phyloP scores from a whole-genome alignment of 1,140 invertebrate species.

The Drosophila lini region DNA sequence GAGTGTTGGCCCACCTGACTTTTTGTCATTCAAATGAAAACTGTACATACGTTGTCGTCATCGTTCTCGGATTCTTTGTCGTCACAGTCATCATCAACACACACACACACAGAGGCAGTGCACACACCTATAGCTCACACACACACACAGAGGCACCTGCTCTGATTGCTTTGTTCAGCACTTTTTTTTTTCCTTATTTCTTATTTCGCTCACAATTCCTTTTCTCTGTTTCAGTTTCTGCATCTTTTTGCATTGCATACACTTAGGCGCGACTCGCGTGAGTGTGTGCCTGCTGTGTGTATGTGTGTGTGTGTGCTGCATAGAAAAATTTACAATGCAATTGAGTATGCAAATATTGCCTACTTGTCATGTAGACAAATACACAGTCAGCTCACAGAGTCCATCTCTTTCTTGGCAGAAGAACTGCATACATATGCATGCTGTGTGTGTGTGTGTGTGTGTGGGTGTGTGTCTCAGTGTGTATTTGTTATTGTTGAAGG shows the following conservation, averaged over 20 bases:
- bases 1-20: constrained; percentile 80
- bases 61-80: constrained; percentile 52
- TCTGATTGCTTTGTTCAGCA: constrained; percentile 82
- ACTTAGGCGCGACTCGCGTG: constrained; percentile 70
- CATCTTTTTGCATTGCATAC: constrained; percentile 75
- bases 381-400: constrained; percentile 32
- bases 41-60: constrained; percentile 77
- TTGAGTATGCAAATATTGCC: constrained; percentile 83
- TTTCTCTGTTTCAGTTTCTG: constrained; percentile 66
- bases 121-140: constrained; percentile 8
- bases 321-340: constrained; percentile 83
- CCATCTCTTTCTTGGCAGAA: constrained; percentile 4
- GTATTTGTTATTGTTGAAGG: constrained; percentile 70
- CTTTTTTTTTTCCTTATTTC: constrained; percentile 38
- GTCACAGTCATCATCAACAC: constrained; percentile 58
- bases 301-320: constrained; percentile 43
- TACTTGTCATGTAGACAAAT: constrained; percentile 81
- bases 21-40: constrained; percentile 84
- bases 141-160: constrained; percentile 49
- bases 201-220: constrained; percentile 69
- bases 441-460: constrained; percentile 27
- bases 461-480: constrained; percentile 23
- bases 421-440: constrained; percentile 42
- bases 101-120: constrained; percentile 8
- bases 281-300: constrained; percentile 14